Evolutionary conservation across 2,113 vertebrate genomes (phyloP).

Genomic region (Gyps fulvus): DNA sequence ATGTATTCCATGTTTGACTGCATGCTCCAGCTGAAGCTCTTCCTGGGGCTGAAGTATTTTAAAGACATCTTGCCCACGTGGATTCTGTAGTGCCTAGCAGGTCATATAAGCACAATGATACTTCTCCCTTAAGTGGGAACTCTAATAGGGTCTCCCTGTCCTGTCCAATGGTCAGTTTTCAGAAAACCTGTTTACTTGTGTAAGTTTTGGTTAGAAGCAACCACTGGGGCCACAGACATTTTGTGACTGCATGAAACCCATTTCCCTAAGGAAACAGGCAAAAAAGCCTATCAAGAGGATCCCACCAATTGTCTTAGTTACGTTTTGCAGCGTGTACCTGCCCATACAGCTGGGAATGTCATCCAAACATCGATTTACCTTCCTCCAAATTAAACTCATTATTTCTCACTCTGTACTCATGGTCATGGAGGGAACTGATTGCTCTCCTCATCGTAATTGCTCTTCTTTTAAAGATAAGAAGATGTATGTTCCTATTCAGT

Average conservation of each 20-base stretch:
- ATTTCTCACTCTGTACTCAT: background rate
- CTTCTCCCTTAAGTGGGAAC: background rate
- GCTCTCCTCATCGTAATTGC: background rate
- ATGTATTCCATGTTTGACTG: fast-evolving
- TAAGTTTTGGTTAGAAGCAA: background rate
- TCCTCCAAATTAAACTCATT: background rate
- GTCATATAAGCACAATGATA: background rate
- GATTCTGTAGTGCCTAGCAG: background rate
- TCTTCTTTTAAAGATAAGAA: background rate
- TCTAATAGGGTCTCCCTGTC: background rate
- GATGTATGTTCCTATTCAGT: background rate
- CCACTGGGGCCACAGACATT: background rate
- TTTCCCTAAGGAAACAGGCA: background rate
- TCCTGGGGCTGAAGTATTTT: background rate
- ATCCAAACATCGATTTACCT: background rate
- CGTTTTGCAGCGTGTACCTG: background rate
- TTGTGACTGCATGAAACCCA: background rate
- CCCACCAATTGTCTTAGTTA: background rate
- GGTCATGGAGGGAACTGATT: background rate
- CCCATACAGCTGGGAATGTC: background rate
- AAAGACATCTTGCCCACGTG: background rate
- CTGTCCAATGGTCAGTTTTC: background rate
- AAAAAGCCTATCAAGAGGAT: background rate
- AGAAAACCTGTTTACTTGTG: background rate
- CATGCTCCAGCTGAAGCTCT: background rate